Base-by-base conservation (phyloP, 53 echinoderm and acorn worm species). In the Echinometra lucunter region DNA sequence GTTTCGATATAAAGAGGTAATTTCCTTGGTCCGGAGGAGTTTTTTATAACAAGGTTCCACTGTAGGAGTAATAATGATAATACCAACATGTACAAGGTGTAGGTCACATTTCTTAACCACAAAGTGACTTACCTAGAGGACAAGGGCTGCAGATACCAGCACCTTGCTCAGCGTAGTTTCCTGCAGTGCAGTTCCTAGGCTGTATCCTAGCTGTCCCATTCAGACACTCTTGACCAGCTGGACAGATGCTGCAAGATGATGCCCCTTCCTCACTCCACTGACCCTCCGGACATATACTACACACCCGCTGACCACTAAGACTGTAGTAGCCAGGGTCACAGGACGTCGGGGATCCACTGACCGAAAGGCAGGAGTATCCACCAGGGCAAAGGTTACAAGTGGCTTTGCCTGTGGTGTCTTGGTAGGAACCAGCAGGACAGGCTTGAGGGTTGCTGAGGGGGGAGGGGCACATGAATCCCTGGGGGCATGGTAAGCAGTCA, bases 381-480 rank as follows among this genome's bases (percentile, higher is more conserved):
- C 96, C 96, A 6, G 99, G 98, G 88, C 99, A 98, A 13, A 94
- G 94, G 18, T 94, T 89, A 69, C 99, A 98, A 7, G 96, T 95
- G 3, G 98, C 58, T 88, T 98, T 95, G 60, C 99, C 99, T 8
- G 92, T 94, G 34, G 91, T 91, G 95, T 98, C 96, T 80, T 98
- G 99, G 92, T 98, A 98, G 32, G 98, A 95, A 11, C 99, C 99
- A 7, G 44, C 95, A 5, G 98, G 95, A 82, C 99, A 98, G 17
- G 75, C 93, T 93, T 97, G 96, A 25, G 98, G 97, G 95, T 57
- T 93, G 57, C 94, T 96, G 13, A 98, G 70, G 66, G 99, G 99
- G 25, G 99, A 98, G 25, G 99, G 99, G 95, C 99, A 98, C 97
- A 97, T 97, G 96, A 96, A 95, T 1, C 99, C 99, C 37, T 85